Evolutionary conservation across 2,888 invertebrate genomes (phyloP).

Genomic region (Lepeophtheirus nordmannii): DNA sequence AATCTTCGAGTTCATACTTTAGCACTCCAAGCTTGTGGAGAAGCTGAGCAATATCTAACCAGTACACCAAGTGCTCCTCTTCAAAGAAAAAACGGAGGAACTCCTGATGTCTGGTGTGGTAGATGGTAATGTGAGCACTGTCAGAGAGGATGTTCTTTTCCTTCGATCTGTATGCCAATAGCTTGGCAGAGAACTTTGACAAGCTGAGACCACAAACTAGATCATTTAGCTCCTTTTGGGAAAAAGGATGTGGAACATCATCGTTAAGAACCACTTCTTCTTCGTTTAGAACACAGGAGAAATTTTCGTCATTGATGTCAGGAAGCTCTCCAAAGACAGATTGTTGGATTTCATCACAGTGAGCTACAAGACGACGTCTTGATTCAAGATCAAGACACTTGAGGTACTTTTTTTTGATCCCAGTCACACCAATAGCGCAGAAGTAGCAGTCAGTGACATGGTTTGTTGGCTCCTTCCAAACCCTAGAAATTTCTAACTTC

Average conservation of each 20-base stretch:
- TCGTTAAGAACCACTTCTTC: conserved; percentile 26
- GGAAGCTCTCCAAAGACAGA: conserved; percentile 19
- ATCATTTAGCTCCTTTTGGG: no score
- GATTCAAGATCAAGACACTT: conserved; percentile 27
- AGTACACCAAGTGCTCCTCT: conserved; percentile 25
- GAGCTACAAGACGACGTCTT: conserved; percentile 27
- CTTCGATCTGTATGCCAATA: conserved; percentile 26
- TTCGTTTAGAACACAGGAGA: conserved; percentile 24
- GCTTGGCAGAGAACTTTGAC: conserved; percentile 26
- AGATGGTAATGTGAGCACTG: conserved; percentile 24
- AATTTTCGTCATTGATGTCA: conserved; percentile 24
- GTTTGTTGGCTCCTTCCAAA: conserved; percentile 31
- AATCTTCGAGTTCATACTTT: conserved; percentile 24
- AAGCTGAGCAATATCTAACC: conserved; percentile 25
- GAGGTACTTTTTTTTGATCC: conserved; percentile 25
- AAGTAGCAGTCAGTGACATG: conserved; percentile 32
- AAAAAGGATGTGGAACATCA: conserved; percentile 27
- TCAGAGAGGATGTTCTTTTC: conserved; percentile 24
- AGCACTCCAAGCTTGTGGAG: conserved; percentile 23
- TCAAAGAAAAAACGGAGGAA: conserved; percentile 23
- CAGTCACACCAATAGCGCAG: conserved; percentile 42
- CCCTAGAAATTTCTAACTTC: conserved; percentile 30
- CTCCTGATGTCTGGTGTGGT: conserved; percentile 23
- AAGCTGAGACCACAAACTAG: conserved; percentile 22
- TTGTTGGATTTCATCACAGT: not conserved